Evolutionary conservation across 1,140 invertebrate species (phyloP), one percentile per base, ranked within the genome.

Genomic region (Meteorus sp.): DNA sequence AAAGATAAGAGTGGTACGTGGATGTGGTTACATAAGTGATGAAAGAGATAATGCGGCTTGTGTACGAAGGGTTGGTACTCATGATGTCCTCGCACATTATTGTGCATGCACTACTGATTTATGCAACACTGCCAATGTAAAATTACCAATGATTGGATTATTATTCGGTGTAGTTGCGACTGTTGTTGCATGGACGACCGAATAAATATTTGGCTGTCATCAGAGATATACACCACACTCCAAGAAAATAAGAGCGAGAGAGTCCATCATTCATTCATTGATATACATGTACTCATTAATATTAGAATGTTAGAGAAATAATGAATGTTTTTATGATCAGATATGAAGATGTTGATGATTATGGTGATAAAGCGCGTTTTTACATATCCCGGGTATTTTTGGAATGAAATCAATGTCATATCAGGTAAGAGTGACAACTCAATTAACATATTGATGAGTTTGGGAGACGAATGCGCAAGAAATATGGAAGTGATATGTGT

Each of bases 21-120:
- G 85, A 31, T 92, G 90, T 63, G 89, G 90, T 3, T 92, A 89
- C 71, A 74, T 92, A 15, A 76, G 77, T 17, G 86, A 90, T 57
- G 80, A 83, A 1, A 76, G 72, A 25, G 86, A 88, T 55, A 79
- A 85, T 45, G 81, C 82, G 31, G 70, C 78, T 11, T 92, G 90
- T 68, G 65, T 85, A 29, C 79, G 75, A 62, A 84, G 89, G 61
- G 82, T 83, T 0, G 90, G 90, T 7, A 91, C 87, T 3, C 88
- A 89, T 55, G 88, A 92, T 55, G 84, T 92, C 1, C 83, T 86
- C 43, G 84, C 87, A 37, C 77, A 78, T 2, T 92, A 92, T 67
- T 93, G 91, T 73, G 82, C 88, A 20, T 93, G 91, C 69, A 86
- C 85, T 59, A 82, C 82, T 6, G 85, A 89, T 64, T 78, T 89